Evolutionary conservation across 1,140 invertebrate species (phyloP).

Genomic region (Antheraea pernyi): DNA sequence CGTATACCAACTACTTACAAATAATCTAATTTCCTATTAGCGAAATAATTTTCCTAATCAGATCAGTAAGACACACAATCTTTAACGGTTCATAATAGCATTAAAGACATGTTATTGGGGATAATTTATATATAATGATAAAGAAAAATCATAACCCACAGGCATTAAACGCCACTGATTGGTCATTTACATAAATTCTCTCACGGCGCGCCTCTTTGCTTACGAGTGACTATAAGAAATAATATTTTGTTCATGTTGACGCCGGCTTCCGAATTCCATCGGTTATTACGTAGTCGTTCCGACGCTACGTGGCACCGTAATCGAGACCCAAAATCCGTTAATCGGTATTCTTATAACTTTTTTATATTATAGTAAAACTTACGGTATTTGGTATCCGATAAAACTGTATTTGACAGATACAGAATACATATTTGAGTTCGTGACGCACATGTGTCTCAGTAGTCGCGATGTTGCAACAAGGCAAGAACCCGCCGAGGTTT

Average conservation of each 20-base stretch:
- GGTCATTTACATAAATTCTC: slow-evolving; percentile 40
- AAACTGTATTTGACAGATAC: not conserved
- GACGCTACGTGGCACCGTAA: slow-evolving; percentile 6
- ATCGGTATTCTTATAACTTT: not conserved
- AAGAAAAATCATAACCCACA: not conserved
- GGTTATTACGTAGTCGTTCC: slow-evolving; percentile 23
- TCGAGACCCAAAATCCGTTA: slow-evolving; percentile 25
- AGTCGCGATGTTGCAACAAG: too few relatives aligned
- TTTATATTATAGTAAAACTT: not conserved
- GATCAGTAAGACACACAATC: too few relatives aligned
- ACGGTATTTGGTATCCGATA: not conserved
- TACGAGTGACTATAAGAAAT: slow-evolving; percentile 21
- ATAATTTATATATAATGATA: not conserved
- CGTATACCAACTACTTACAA: too few relatives aligned
- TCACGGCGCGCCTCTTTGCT: slow-evolving; percentile 15
- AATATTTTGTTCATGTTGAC: slow-evolving; percentile 24
- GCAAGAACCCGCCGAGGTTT: too few relatives aligned
- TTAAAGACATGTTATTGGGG: too few relatives aligned
- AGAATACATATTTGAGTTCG: not conserved
- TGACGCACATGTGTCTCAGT: too few relatives aligned
- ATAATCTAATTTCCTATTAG: too few relatives aligned
- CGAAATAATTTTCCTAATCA: too few relatives aligned
- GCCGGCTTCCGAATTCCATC: slow-evolving; percentile 37
- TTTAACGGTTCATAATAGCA: too few relatives aligned
- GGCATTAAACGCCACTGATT: slow-evolving; percentile 17